Percentiles rank a stretch among this genome's conserved stretches.
Evolutionary conservation across 2,888 invertebrate species (phyloP).

Genomic region (Erannis defoliaria): DNA sequence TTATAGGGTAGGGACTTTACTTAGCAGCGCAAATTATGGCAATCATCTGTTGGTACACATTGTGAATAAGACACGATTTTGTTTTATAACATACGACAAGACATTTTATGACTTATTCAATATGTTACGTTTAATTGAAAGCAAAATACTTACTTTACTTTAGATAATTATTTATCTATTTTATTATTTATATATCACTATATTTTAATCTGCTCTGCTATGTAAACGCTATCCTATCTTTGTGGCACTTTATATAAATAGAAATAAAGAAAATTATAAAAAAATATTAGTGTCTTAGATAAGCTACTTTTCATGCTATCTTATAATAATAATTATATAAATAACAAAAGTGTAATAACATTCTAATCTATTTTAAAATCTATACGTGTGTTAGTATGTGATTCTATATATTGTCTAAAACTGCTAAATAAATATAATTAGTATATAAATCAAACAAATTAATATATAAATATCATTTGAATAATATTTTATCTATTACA

Average conservation of each 20-base stretch:
- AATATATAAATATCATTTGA: constrained; percentile 26
- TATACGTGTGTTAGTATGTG: constrained; percentile 60
- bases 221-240: constrained; percentile 28
- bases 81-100: no score
- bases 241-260: constrained; percentile 26
- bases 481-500: constrained; percentile 48
- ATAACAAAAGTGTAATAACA: constrained; percentile 43
- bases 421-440: constrained; percentile 39
- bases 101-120: no score
- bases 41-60: not conserved
- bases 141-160: no score
- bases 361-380: constrained; percentile 50
- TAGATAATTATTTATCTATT: no score
- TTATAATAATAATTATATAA: constrained; percentile 40
- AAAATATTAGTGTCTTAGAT: constrained; percentile 41
- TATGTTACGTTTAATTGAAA: no score
- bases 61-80: no score
- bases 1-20: constrained; percentile 36
- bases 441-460: constrained; percentile 38
- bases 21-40: constrained; percentile 22
- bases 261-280: constrained; percentile 43
- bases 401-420: constrained; percentile 55
- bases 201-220: constrained; percentile 34
- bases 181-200: no score
- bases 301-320: constrained; percentile 60